Base-by-base conservation (phyloP, 2,797 vertebrate species). In the Tragopan temminckii region DNA sequence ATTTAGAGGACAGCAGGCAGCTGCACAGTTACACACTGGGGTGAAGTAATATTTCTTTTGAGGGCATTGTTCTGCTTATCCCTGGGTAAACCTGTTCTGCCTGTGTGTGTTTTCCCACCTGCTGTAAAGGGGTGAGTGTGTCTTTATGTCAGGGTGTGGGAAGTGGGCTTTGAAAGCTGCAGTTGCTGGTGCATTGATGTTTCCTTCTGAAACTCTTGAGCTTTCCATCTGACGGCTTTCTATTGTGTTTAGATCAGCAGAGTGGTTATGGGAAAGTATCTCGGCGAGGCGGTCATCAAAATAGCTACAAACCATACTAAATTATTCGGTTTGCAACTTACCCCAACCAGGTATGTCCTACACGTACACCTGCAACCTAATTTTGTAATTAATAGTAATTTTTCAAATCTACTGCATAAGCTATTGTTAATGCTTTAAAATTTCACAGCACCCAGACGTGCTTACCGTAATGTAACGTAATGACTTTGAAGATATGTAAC, bases 261-360 rank as follows among this genome's bases (percentile, higher is more conserved):
- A 99, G 98, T 97, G 99, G 99, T 98, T 99, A 99, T 96, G 99
- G 99, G 93, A 99, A 99, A 98, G 99, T 99, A 96, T 99, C 99
- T 96, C 98, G 99, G 97, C 98, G 99, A 98, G 99, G 99, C 75
- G 99, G 98, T 97, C 99, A 99, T 98, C 98, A 99, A 98, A 99
- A 99, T 99, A 99, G 98, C 98, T 99, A 99, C 99, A 99, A 99
- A 99, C 99, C 99, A 85, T 99, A 99, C 98, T 99, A 99, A 99
- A 97, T 98, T 98, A 98, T 98, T 98, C 97, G 97, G 83, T 98
- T 98, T 97, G 95, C 98, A 97, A 98, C 98, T 95, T 97, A 95
- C 92, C 97, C 97, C 96, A 97, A 98, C 97, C 98, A 99, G 99
- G 99, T 99, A 99, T 79, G 99, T 98, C 96, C 75, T 90, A 75